These are phyloP conservation scores for Pithecia hirsuta DNA, from an alignment of 2,797 vertebrate genomes.

Conservation along the genomic window DNA sequence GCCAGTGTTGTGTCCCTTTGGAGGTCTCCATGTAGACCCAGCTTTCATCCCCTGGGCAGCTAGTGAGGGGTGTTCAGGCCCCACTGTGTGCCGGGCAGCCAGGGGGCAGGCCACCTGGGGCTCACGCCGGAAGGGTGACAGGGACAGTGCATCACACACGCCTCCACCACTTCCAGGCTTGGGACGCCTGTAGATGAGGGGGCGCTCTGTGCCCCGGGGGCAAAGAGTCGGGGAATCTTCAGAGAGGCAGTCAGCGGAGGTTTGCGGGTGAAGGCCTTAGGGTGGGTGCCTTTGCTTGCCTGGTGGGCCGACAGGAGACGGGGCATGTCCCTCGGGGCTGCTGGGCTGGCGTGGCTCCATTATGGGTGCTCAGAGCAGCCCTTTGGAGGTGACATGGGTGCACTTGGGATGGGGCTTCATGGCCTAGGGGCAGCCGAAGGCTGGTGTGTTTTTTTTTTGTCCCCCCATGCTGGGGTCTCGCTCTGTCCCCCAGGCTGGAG, in stretches of 20 bases:
- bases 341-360: background rate
- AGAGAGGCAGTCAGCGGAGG: background rate
- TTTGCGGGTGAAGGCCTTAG: background rate
- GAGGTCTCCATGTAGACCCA: too few species aligned
- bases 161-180: background rate
- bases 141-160: background rate
- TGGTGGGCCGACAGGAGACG: background rate
- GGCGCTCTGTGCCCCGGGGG: background rate
- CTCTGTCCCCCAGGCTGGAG: background rate
- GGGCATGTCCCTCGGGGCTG: rapidly evolving
- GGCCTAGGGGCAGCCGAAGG: background rate
- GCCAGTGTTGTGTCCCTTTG: rapidly evolving
- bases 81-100: background rate
- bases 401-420: background rate
- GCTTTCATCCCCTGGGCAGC: background rate
- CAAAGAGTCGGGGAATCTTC: background rate
- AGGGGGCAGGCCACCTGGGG: background rate
- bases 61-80: rapidly evolving
- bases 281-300: too few species aligned
- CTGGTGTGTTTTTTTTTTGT: background rate
- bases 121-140: rapidly evolving
- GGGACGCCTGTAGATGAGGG: too few species aligned
- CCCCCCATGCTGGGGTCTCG: background rate
- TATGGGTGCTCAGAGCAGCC: background rate
- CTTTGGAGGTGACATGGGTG: background rate